phyloP scores from a whole-genome alignment of 1,140 invertebrate species.

The Bombus haemorrhoidalis region DNA sequence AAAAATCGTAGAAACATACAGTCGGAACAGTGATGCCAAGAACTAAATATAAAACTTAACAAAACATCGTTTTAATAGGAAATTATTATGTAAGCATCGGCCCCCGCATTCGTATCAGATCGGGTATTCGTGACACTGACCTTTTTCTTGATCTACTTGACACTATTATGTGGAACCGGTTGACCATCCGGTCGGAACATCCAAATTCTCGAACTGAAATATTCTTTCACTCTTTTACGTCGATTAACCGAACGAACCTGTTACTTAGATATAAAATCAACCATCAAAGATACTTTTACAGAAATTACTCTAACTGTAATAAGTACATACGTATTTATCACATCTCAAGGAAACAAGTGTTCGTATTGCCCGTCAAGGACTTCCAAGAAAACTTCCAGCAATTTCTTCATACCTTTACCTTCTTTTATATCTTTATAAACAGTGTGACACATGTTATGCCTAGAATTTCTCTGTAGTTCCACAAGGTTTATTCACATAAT shows the following conservation, averaged over 20 bases:
- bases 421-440: neutral
- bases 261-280: neutral
- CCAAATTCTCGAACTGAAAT: neutral
- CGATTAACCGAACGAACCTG: neutral
- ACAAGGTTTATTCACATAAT: neutral
- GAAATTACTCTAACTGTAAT: neutral
- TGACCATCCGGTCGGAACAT: neutral
- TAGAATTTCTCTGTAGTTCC: neutral
- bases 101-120: neutral
- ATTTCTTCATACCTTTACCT: neutral
- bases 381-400: neutral
- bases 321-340: neutral
- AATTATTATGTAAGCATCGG: constrained; percentile 2
- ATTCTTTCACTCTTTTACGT: neutral
- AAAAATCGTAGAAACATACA: neutral
- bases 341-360: neutral
- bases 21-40: neutral
- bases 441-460: neutral
- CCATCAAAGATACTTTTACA: neutral
- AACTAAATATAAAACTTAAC: neutral
- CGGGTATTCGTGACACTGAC: constrained; percentile 5
- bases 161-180: neutral
- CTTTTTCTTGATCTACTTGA: neutral
- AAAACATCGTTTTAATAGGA: neutral
- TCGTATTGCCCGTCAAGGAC: neutral